Evolutionary conservation across 2,888 invertebrate species (phyloP).

Genomic region (Fragum whitleyi): DNA sequence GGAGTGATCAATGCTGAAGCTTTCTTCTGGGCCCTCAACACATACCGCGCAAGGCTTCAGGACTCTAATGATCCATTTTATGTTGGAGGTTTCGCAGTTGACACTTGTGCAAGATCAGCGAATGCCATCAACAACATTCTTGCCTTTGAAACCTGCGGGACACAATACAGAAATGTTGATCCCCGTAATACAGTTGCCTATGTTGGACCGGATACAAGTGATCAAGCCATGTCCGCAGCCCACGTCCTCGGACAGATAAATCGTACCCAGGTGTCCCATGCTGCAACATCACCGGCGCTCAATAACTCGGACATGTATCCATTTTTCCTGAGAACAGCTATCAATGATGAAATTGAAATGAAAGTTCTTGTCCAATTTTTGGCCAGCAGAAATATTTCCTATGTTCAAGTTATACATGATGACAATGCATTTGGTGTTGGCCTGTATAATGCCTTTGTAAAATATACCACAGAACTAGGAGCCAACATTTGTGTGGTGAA

Average conservation of each 20-base stretch:
- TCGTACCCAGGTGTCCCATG: slow-evolving; percentile 85
- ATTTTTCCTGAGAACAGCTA: slow-evolving; percentile 76
- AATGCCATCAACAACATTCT: slow-evolving; percentile 74
- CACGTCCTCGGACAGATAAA: slow-evolving; percentile 86
- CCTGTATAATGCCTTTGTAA: slow-evolving; percentile 55
- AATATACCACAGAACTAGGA: slow-evolving; percentile 28
- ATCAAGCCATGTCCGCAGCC: slow-evolving; percentile 69
- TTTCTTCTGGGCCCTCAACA: slow-evolving; percentile 83
- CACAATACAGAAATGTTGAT: slow-evolving; percentile 63
- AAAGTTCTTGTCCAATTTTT: slow-evolving; percentile 74
- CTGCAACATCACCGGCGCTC: slow-evolving; percentile 73
- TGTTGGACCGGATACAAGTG: slow-evolving; percentile 77
- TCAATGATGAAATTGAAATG: slow-evolving; percentile 69
- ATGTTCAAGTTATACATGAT: slow-evolving; percentile 69
- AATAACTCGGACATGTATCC: slow-evolving; percentile 58
- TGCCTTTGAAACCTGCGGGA: slow-evolving; percentile 77
- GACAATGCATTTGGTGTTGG: slow-evolving; percentile 62
- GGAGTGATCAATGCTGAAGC: slow-evolving; percentile 84
- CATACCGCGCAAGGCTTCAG: slow-evolving; percentile 51
- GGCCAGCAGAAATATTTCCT: slow-evolving; percentile 47
- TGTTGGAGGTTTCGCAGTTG: slow-evolving; percentile 81
- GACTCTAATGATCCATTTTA: slow-evolving; percentile 41
- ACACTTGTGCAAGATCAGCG: slow-evolving; percentile 74
- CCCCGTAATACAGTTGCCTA: slow-evolving; percentile 76
- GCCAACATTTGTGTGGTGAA: slow-evolving; percentile 70